Percentiles rank a stretch among this genome's conserved stretches.
These are phyloP conservation scores for Eupeodes corollae DNA, from an alignment of 1,140 invertebrate species.

Conservation along the genomic window DNA sequence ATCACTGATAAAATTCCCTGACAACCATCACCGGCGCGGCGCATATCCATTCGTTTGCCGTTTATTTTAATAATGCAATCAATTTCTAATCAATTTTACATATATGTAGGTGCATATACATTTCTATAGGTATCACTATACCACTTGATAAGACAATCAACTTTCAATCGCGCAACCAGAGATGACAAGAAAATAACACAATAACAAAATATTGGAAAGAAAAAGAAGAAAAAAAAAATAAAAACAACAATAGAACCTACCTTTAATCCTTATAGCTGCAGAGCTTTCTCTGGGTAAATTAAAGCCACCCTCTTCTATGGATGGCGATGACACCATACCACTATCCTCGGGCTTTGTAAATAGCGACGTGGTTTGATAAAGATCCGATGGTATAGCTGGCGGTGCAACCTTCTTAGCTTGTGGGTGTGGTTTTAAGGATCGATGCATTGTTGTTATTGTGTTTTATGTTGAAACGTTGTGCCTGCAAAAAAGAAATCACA, in stretches of 20 bases:
- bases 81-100: background rate
- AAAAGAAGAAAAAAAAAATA: no score
- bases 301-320: constrained; percentile 35
- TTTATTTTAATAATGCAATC: background rate
- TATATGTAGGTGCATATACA: background rate
- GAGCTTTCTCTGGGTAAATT: constrained; percentile 33
- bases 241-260: constrained; percentile 9
- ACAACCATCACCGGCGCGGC: background rate
- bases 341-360: constrained; percentile 53
- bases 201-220: background rate
- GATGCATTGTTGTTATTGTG: constrained; percentile 48
- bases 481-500: no score
- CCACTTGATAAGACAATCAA: background rate
- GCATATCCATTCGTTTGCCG: background rate
- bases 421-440: constrained; percentile 55
- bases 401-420: constrained; percentile 67
- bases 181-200: background rate
- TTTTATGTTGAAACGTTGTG: no score
- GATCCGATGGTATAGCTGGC: constrained; percentile 61
- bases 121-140: background rate
- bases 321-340: constrained; percentile 39
- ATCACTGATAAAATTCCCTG: no score
- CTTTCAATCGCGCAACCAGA: background rate
- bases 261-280: constrained; percentile 31
- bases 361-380: constrained; percentile 47